Evolutionary conservation across 1,140 invertebrate species (phyloP).

Genomic region (Drosophila kurseongensis): DNA sequence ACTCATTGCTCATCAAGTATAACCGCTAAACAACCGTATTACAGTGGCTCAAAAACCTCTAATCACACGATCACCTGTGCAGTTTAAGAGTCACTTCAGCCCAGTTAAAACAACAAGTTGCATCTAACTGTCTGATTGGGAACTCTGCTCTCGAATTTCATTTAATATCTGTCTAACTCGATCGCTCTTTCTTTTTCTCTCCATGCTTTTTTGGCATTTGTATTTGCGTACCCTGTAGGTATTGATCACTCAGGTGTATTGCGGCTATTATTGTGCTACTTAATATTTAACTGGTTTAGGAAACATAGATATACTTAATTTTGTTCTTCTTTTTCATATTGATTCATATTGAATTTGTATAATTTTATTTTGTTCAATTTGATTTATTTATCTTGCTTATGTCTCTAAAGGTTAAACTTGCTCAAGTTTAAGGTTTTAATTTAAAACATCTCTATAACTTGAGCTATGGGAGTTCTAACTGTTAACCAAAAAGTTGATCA

Average conservation of each 20-base stretch:
- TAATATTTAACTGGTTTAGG: too few relatives aligned
- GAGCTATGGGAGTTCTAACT: too few relatives aligned
- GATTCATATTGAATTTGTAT: too few relatives aligned
- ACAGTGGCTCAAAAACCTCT: constrained; percentile 7
- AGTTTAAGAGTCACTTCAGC: constrained; percentile 5
- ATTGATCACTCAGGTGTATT: background rate
- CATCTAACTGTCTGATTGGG: constrained; percentile 17
- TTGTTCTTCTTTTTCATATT: too few relatives aligned
- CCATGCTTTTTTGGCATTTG: constrained; percentile 25
- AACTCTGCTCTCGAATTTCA: constrained; percentile 25
- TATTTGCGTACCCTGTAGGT: constrained; percentile 15
- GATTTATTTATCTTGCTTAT: too few relatives aligned
- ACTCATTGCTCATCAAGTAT: background rate
- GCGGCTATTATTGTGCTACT: too few relatives aligned
- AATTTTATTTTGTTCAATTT: too few relatives aligned
- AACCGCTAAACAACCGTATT: background rate
- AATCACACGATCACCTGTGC: constrained; percentile 14
- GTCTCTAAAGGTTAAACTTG: too few relatives aligned
- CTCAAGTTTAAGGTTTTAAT: too few relatives aligned
- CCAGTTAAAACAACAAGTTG: constrained; percentile 21
- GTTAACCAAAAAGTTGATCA: too few relatives aligned
- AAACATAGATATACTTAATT: too few relatives aligned
- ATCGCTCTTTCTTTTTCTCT: background rate
- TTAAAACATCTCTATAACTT: too few relatives aligned
- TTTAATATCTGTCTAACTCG: constrained; percentile 33